Base-by-base conservation (phyloP, 2,797 vertebrate species). In the Crocidura indochinensis region DNA sequence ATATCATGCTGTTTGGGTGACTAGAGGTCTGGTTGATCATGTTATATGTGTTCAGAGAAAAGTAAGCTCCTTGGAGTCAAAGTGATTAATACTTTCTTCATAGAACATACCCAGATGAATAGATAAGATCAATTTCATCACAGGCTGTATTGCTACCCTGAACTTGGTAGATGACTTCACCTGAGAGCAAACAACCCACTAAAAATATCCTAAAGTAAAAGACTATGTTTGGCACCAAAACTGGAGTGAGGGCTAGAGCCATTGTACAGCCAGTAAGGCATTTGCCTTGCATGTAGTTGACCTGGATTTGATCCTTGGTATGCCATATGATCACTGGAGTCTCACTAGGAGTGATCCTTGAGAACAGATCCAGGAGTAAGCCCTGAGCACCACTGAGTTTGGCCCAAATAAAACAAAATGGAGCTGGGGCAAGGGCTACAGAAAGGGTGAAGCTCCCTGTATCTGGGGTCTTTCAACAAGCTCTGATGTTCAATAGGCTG, bases 11-110 rank as follows among this genome's bases (percentile, higher is more conserved):
- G 22, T 38, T 51, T 6, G 4, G n/a, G 74, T 81, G 29, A 8
- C 74, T 46, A 85, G 78, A 83, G 93, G 96, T 64, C 91, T 97
- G 91, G 47, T 72, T 87, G 93, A 68, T 96, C 94, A 53, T 90
- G 68, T 74, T 94, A 96, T 92, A 94, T 90, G 29, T 91, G 88
- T 51, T 46, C 91, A 94, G 92, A 95, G 64, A 14, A 53, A 80
- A 97, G 88, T 24, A 76, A 90, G 20, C 24, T 10, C 86, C 47
- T 53, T 77, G 67, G 60, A 9, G 2, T 14, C 56, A 12, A 51
- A 3, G 4, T n/a, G 7, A 79, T 71, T 82, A 67, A 8, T 73
- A 27, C 38, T 85, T 7, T 72, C 87, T 92, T 89, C 81, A 12
- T 65, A 2, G 0, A 4, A 72, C 14, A 92, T 76, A 47, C 87